phyloP scores from a whole-genome alignment of 2,888 invertebrate species.

The Escarpia spicata region DNA sequence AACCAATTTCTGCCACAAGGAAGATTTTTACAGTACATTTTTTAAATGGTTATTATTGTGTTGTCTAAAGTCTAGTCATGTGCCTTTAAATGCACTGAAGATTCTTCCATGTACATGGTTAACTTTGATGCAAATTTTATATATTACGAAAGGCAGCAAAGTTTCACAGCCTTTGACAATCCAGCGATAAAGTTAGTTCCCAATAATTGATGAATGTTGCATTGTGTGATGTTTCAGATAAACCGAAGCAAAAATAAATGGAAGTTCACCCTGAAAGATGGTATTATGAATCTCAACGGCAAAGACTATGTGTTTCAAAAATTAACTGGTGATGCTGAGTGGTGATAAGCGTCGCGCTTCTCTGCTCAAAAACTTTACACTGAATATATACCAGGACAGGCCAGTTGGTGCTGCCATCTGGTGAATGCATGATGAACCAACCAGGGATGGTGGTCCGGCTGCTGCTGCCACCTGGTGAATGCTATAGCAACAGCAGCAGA shows the following conservation, averaged over 20 bases:
- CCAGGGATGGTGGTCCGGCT: not conserved
- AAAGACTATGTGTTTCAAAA: conserved; percentile 99
- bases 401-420: too few species aligned
- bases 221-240: conserved; percentile 73
- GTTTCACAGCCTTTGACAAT: too few species aligned
- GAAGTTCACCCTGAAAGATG: conserved; percentile 99
- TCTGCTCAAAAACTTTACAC: not conserved
- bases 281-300: conserved; percentile 98
- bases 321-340: conserved; percentile 98
- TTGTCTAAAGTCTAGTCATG: too few species aligned
- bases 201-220: not conserved
- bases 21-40: too few species aligned
- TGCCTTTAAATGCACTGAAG: too few species aligned
- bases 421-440: not conserved
- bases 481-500: not conserved
- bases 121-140: too few species aligned
- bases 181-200: too few species aligned
- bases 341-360: conserved; percentile 72
- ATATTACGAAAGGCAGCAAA: too few species aligned
- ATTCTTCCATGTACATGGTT: too few species aligned
- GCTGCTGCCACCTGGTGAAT: not conserved
- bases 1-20: too few species aligned
- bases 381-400: not conserved
- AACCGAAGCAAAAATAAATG: conserved; percentile 97
- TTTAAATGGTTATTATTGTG: too few species aligned